Conservation (phyloP, 2,888 invertebrate species). For the Periphyllus acericola region DNA sequence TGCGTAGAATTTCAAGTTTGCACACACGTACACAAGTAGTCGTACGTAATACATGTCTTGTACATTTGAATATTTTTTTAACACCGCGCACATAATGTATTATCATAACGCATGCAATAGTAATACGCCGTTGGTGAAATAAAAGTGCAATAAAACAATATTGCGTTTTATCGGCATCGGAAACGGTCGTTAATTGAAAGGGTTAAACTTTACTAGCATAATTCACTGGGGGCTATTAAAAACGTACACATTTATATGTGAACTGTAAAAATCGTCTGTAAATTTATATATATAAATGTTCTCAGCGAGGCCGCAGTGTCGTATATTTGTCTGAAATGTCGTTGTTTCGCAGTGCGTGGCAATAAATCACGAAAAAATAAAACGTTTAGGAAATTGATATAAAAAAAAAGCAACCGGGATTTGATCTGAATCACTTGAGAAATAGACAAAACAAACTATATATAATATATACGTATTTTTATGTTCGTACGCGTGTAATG, state of each 20-base stretch:
- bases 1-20: too few species aligned
- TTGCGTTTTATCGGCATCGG: conserved; percentile 22
- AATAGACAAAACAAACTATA: neutral
- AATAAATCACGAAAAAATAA: conserved; percentile 23
- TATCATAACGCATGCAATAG: neutral
- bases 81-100: too few species aligned
- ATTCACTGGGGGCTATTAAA: conserved; percentile 6
- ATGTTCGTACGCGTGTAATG: neutral
- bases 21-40: too few species aligned
- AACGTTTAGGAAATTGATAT: neutral
- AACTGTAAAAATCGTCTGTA: conserved; percentile 21
- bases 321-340: conserved; percentile 14
- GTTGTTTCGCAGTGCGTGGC: neutral
- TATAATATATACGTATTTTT: neutral
- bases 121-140: neutral
- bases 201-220: neutral
- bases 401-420: neutral
- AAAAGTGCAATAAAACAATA: conserved; percentile 6
- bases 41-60: too few species aligned
- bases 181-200: conserved; percentile 33
- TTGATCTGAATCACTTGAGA: neutral
- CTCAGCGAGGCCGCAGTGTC: neutral
- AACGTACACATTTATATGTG: neutral
- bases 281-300: neutral
- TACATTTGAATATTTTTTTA: too few species aligned